Conservation (phyloP, 2,888 invertebrate genomes). For the Trachelus stipa region DNA sequence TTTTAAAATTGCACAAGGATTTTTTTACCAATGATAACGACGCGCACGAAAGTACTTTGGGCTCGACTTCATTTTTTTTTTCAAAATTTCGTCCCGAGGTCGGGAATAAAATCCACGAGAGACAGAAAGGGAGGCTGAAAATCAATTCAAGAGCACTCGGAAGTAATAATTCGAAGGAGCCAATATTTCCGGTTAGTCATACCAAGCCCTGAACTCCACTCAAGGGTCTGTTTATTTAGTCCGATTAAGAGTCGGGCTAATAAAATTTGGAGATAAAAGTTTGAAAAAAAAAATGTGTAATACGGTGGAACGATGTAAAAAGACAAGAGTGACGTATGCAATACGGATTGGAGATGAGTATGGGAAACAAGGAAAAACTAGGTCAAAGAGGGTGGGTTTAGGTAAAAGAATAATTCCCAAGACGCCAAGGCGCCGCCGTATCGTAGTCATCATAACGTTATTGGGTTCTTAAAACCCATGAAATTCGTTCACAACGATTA, state of each 20-base stretch:
- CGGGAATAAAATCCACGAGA: not conserved
- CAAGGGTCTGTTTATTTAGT: not conserved
- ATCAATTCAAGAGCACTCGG: not conserved
- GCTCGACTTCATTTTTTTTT: not conserved
- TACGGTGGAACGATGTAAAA: fast-evolving
- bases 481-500: not conserved
- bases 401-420: conserved; percentile 38
- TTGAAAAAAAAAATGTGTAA: too few relatives aligned
- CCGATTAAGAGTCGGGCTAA: not conserved
- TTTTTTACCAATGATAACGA: not conserved
- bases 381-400: conserved; percentile 19
- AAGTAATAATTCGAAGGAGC: not conserved
- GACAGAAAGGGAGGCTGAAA: not conserved
- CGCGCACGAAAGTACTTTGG: not conserved
- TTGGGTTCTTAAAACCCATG: not conserved
- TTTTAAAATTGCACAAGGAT: not conserved
- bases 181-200: not conserved
- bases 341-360: conserved; percentile 9
- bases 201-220: not conserved
- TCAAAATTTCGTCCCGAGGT: not conserved
- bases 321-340: not conserved
- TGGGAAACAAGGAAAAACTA: conserved; percentile 24
- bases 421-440: conserved; percentile 57
- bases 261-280: not conserved
- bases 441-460: not conserved